These are phyloP conservation scores for Maniola jurtina DNA, from an alignment of 1,140 invertebrate genomes.

Conservation along the genomic window DNA sequence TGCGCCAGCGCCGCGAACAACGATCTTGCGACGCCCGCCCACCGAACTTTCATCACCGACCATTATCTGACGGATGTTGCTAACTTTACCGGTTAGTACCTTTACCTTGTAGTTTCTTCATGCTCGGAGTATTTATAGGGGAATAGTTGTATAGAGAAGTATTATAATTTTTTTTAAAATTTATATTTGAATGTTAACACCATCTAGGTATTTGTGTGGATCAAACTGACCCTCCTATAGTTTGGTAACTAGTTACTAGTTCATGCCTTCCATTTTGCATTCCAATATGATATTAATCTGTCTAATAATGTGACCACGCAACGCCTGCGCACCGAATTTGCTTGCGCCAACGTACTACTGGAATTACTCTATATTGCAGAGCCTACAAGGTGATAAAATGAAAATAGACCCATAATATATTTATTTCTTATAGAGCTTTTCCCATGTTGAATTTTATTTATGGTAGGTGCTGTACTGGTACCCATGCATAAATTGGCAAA, in stretches of 20 bases:
- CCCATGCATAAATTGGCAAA: too few species aligned
- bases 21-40: constrained; percentile 65
- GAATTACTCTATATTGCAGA: neutral
- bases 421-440: too few species aligned
- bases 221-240: too few species aligned
- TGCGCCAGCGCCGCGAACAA: constrained; percentile 66
- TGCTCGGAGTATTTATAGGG: too few species aligned
- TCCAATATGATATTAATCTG: neutral
- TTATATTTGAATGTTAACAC: too few species aligned
- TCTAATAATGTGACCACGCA: neutral
- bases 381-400: neutral
- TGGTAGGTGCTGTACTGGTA: too few species aligned
- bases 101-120: too few species aligned
- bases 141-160: too few species aligned
- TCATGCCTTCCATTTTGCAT: neutral
- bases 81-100: constrained; percentile 47
- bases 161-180: too few species aligned
- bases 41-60: constrained; percentile 48
- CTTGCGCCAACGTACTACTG: too few species aligned
- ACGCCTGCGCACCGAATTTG: neutral
- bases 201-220: too few species aligned
- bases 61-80: constrained; percentile 35
- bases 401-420: neutral
- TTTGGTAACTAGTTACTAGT: neutral
- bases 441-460: too few species aligned